Evolutionary conservation across 2,888 invertebrate genomes (phyloP).

Genomic region (Drosophila gaucha): DNA sequence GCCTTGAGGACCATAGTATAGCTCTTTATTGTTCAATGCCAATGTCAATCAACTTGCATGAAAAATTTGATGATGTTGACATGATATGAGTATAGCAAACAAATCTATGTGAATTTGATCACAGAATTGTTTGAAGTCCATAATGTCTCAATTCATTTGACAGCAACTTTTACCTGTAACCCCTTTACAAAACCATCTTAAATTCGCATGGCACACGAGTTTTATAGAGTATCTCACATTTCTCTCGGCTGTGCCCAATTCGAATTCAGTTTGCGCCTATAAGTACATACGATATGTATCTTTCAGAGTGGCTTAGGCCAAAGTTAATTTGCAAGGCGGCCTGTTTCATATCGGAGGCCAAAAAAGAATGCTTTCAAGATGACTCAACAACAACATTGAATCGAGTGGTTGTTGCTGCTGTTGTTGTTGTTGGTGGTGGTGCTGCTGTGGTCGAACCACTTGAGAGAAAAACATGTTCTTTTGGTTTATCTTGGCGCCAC

Average conservation of each 20-base stretch:
- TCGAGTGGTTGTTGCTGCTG: constrained; percentile 30
- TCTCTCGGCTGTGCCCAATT: constrained; percentile 12
- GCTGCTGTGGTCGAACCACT: constrained; percentile 63
- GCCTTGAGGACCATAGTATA: too few species aligned
- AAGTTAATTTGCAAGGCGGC: constrained; percentile 77
- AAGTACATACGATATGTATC: constrained; percentile 48
- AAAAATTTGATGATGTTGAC: too few species aligned
- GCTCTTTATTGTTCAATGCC: too few species aligned
- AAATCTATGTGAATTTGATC: too few species aligned
- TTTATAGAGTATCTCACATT: constrained; percentile 12
- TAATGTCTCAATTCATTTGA: too few species aligned
- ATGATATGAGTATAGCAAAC: too few species aligned
- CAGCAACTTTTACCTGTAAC: too few species aligned
- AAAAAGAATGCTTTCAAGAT: constrained; percentile 66
- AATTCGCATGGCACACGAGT: not conserved
- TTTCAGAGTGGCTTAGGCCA: constrained; percentile 67
- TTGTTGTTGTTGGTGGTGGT: constrained; percentile 27
- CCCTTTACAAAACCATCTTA: not conserved
- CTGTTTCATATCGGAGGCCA: constrained; percentile 70
- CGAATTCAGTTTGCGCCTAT: constrained; percentile 21
- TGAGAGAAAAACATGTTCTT: constrained; percentile 76
- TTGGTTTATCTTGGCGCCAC: constrained; percentile 77
- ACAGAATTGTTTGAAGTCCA: too few species aligned
- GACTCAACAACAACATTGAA: constrained; percentile 68
- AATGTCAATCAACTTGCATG: too few species aligned